phyloP scores from a whole-genome alignment of 2,888 invertebrate species.

The Linnaemya tessellans region DNA sequence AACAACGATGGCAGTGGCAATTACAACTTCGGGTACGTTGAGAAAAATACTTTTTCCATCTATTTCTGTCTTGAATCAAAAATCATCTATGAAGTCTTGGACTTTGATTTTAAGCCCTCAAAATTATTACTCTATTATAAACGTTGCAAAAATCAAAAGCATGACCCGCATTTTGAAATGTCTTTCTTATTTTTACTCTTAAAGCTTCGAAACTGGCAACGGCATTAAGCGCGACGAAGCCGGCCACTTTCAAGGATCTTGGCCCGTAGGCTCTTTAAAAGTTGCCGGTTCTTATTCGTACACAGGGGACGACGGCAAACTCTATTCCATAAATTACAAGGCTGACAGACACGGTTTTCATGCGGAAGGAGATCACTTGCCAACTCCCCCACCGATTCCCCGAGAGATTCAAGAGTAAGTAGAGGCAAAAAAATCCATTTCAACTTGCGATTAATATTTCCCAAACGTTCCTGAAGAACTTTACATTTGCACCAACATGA shows the following conservation, averaged over 20 bases:
- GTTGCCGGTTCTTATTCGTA: constrained; percentile 87
- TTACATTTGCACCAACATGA: constrained; percentile 73
- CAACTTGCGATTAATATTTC: not conserved
- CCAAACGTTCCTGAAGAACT: constrained; percentile 63
- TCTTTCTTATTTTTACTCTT: not conserved
- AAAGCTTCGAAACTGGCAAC: constrained; percentile 87
- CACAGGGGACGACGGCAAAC: constrained; percentile 86
- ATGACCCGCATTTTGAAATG: too few species aligned
- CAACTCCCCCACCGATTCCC: constrained; percentile 90
- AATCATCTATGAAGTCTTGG: too few species aligned
- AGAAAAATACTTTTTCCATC: not conserved
- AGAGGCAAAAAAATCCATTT: not conserved
- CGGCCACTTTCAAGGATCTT: constrained; percentile 85
- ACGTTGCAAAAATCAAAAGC: too few species aligned
- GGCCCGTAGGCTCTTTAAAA: constrained; percentile 86
- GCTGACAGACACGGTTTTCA: constrained; percentile 91
- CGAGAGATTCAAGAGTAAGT: constrained; percentile 74
- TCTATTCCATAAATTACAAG: constrained; percentile 87
- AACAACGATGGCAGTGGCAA: constrained; percentile 86
- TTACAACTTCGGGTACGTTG: constrained; percentile 86
- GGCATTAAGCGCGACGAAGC: constrained; percentile 86
- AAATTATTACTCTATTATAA: too few species aligned
- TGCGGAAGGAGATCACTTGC: constrained; percentile 90
- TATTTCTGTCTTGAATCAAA: too few species aligned
- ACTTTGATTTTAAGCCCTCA: too few species aligned